A percentile compares a stretch with the other conserved stretches of the same genome.
Conservation (phyloP, 2,113 vertebrate genomes). For the Neogobius melanostomus region DNA sequence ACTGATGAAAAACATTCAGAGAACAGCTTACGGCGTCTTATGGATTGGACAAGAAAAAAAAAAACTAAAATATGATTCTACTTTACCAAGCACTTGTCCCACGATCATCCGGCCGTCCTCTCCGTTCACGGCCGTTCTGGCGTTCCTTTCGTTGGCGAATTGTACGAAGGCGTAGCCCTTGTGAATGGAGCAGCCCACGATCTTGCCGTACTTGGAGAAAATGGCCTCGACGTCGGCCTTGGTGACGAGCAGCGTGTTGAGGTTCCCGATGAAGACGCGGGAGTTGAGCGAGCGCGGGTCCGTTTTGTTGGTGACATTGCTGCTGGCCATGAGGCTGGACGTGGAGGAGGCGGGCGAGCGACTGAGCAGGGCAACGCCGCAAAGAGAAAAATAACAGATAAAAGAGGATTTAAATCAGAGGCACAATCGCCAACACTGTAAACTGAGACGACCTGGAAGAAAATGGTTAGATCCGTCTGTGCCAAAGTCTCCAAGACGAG, state of each 20-base stretch:
- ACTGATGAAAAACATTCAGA: too few species aligned
- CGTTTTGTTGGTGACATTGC: conserved; percentile 92
- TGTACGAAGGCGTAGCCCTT: conserved; percentile 92
- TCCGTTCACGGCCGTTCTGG: conserved; percentile 80
- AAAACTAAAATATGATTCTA: conserved; percentile 13
- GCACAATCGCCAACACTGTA: background rate
- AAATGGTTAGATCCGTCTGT: background rate
- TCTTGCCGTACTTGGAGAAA: conserved; percentile 89
- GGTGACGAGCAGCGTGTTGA: conserved; percentile 89
- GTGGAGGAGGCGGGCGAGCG: conserved; percentile 65
- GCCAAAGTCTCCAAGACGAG: too few species aligned
- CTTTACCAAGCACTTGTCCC: conserved; percentile 87
- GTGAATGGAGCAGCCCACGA: conserved; percentile 90
- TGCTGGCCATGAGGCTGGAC: conserved; percentile 81
- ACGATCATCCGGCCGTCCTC: conserved; percentile 90
- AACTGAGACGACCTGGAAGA: background rate
- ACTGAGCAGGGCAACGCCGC: conserved; percentile 23
- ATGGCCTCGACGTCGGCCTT: conserved; percentile 89
- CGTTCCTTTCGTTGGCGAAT: conserved; percentile 85
- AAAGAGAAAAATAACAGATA: background rate
- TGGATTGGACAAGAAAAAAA: too few species aligned
- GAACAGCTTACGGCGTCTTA: too few species aligned
- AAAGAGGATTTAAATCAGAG: background rate
- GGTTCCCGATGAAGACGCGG: conserved; percentile 90
- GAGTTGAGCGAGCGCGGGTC: conserved; percentile 89